Evolutionary conservation across 1,140 invertebrate species (phyloP), one percentile per base, ranked within the genome.

Genomic region (Agrypnia vestita): DNA sequence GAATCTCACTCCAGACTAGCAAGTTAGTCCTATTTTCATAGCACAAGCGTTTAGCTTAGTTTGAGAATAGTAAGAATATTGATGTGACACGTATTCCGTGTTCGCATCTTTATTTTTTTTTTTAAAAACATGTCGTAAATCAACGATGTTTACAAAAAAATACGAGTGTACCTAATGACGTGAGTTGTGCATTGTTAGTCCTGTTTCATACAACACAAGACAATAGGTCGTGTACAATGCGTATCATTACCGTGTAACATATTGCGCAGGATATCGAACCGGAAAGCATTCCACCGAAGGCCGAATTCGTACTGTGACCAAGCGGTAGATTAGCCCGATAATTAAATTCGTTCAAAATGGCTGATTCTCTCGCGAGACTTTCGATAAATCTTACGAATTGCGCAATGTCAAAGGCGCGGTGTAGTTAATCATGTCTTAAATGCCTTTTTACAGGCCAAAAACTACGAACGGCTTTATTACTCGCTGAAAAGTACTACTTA

Each of bases 351-450:
- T 8, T 59, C 55, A 11, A 59, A 59, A 59, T 21, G 55, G 55
- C 55, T n/a, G 12, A 10, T 59, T 19, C 55, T 59, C 8, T 59
- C 15, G 17, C 55, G 8, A 8, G 21, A 59, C 55, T 59, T 7
- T 35, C 17, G 55, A 59, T 59, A 15, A 21, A 59, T 59, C 55
- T 59, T 59, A 21, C n/a, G 15, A 21, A 19, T 59, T 59, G 21
- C 17, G 55, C 17, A 59, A 59, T 59, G 17, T 59, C 17, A 59
- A 56, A 59, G 21, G 55, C 15, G 15, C 55, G 8, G 55, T 21
- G 55, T 17, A 59, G 21, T 17, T 59, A 19, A 59, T 59, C 55
- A 59, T 59, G n/a, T 59, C 9, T 59, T 59, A 59, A 59, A 59
- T 59, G 55, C 15, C 17, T 59, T 59, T 19, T 19, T 17, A 9